Conservation (phyloP, 2,888 invertebrate species). For the Ophion slaviceki region DNA sequence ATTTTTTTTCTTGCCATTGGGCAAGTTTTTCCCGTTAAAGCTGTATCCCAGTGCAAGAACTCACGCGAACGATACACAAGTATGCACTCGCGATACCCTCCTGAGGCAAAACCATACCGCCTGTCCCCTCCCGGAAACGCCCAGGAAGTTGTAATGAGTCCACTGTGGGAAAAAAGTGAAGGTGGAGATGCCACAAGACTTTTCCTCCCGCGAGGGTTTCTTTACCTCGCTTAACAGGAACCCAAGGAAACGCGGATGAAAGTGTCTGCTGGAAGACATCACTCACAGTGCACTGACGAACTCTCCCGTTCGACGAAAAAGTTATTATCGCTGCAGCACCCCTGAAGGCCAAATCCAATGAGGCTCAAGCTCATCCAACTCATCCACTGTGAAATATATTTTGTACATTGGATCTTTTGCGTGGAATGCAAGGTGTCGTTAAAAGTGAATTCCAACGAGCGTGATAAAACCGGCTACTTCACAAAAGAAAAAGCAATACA, state of each 20-base stretch:
- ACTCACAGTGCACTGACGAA: constrained; percentile 16
- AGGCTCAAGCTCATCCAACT: neutral
- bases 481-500: neutral
- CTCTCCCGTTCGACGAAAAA: constrained; percentile 24
- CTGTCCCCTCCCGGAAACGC: constrained; percentile 70
- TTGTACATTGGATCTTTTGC: neutral
- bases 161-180: constrained; percentile 78
- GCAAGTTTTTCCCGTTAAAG: constrained; percentile 27
- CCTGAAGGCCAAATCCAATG: constrained; percentile 13
- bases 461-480: neutral
- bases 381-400: too few species aligned
- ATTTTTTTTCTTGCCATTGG: constrained; percentile 16
- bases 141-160: constrained; percentile 81
- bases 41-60: constrained; percentile 58
- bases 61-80: constrained; percentile 66
- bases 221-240: constrained; percentile 38
- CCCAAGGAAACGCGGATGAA: constrained; percentile 36
- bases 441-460: too few species aligned
- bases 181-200: constrained; percentile 62
- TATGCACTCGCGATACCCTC: constrained; percentile 32
- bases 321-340: neutral
- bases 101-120: constrained; percentile 58
- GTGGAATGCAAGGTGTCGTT: neutral
- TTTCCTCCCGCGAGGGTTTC: constrained; percentile 55
- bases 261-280: constrained; percentile 16